Percentiles rank a stretch among this genome's conserved stretches.
phyloP scores from a whole-genome alignment of 35 echinoderm and acorn worm species.

The Apostichopus japonicus region DNA sequence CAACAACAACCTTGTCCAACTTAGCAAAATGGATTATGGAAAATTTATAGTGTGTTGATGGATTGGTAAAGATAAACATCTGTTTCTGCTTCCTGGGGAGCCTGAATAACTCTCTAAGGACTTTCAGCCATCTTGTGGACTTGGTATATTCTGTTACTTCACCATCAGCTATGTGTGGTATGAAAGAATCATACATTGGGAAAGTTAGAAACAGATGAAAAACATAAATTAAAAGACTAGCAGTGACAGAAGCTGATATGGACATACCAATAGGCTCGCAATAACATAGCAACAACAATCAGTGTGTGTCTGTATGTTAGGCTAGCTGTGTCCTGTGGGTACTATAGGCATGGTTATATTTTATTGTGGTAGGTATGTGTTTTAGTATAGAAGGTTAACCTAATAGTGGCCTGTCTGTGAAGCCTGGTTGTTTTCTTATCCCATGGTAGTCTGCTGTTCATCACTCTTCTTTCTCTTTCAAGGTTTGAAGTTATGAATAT shows the following conservation, averaged over 20 bases:
- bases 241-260: not conserved
- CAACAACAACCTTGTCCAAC: not conserved
- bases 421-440: no score
- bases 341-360: no score
- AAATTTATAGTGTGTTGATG: slow-evolving; percentile 4
- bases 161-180: slow-evolving; percentile 1
- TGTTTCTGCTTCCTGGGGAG: not conserved
- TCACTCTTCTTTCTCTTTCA: no score
- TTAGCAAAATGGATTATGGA: slow-evolving; percentile 1
- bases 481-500: no score
- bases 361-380: no score
- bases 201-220: not conserved
- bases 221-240: not conserved
- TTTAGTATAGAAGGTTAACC: no score
- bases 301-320: no score
- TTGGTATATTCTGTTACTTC: not conserved
- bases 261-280: no score
- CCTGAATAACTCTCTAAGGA: not conserved
- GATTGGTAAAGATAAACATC: not conserved
- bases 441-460: no score
- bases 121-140: not conserved
- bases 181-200: not conserved
- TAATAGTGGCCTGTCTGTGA: no score
- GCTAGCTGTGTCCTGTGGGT: no score
- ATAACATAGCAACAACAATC: no score